Conservation (phyloP, 1,140 invertebrate species). For the Brachystomella parvula region DNA sequence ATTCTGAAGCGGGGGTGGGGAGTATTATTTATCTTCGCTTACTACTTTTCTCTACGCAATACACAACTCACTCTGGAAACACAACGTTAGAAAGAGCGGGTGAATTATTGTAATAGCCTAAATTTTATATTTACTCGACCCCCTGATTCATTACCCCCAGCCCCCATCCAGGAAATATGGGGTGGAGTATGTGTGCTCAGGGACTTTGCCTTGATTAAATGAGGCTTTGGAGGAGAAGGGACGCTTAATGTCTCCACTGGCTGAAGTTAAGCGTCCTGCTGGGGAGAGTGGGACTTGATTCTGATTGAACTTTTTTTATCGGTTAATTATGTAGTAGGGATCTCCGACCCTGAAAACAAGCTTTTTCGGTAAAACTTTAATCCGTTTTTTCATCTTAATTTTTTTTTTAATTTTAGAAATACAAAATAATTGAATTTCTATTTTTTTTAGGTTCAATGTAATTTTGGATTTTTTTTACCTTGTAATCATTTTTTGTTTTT, state of each 20-base stretch:
- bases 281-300: no score
- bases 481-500: background rate
- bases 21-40: background rate
- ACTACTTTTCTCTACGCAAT: no score
- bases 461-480: no score
- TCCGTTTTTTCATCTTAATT: no score
- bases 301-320: no score
- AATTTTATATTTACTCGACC: constrained; percentile 9
- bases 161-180: background rate
- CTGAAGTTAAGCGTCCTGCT: no score
- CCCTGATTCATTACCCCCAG: constrained; percentile 5
- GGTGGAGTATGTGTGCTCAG: background rate
- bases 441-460: no score
- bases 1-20: background rate
- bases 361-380: no score
- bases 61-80: no score
- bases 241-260: background rate
- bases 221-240: background rate
- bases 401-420: no score
- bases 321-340: background rate
- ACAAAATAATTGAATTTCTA: no score
- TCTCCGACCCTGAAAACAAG: background rate
- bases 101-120: background rate
- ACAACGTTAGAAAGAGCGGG: background rate
- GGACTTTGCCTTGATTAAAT: constrained; percentile 9